Conservation (phyloP, 2,797 vertebrate species). For the Crypturellus tataupa region DNA sequence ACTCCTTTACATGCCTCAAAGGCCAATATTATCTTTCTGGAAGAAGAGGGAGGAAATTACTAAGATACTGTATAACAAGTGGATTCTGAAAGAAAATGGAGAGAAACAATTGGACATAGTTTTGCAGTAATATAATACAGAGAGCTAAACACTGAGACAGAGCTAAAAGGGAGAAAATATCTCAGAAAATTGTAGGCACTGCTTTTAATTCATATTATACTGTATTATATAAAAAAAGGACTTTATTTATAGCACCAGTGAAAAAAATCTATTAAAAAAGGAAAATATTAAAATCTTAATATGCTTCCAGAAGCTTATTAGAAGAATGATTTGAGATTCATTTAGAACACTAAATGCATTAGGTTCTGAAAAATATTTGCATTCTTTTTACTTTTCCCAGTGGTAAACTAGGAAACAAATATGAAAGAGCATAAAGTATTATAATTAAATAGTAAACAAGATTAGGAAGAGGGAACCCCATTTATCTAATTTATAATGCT, state of each 20-base stretch:
- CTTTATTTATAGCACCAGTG: background rate
- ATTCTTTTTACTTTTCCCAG: background rate
- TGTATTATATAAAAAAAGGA: background rate
- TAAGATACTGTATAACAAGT: too few species aligned
- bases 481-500: background rate
- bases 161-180: background rate
- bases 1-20: too few species aligned
- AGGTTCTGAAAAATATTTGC: background rate
- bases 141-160: background rate
- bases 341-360: background rate
- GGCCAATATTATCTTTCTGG: too few species aligned
- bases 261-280: background rate
- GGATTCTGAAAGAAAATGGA: too few species aligned
- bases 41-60: too few species aligned
- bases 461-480: background rate
- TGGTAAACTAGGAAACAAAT: background rate
- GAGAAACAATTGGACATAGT: too few species aligned
- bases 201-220: background rate
- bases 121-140: background rate
- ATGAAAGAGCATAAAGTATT: background rate
- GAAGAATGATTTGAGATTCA: too few species aligned
- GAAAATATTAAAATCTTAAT: background rate
- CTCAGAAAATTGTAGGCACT: background rate
- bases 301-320: background rate
- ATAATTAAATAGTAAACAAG: background rate